Evolutionary conservation across 30 jellyfish, hydroid and myxozoan species (phyloP).

Genomic region (Hydractinia symbiolongicarpus): DNA sequence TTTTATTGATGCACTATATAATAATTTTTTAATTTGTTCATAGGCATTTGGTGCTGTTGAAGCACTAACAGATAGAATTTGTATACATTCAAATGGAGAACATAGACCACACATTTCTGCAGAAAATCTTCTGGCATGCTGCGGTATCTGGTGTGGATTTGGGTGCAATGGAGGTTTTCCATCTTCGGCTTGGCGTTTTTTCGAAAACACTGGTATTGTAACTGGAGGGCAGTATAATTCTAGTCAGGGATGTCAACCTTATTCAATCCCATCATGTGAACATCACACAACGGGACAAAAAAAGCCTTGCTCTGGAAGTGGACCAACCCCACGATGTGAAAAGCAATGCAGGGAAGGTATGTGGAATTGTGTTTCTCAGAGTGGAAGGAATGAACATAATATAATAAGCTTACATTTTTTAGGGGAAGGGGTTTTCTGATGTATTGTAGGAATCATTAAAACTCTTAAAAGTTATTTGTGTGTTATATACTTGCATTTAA

Average conservation of each 20-base stretch:
- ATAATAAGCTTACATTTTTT: conserved; percentile 1
- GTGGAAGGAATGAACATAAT: no score
- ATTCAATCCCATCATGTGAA: conserved; percentile 68
- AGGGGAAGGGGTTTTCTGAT: not conserved
- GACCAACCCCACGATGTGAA: conserved; percentile 64
- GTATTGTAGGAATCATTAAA: not conserved
- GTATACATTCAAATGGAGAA: conserved; percentile 55
- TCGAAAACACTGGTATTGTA: conserved; percentile 50
- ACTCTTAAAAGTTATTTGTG: no score
- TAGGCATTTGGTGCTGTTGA: conserved; percentile 98
- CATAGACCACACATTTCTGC: conserved; percentile 71
- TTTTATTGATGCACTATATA: no score
- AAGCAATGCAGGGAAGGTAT: conserved; percentile 39
- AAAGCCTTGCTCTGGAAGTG: conserved; percentile 55
- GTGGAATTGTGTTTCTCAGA: not conserved
- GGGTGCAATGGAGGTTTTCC: conserved; percentile 95
- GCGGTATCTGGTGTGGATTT: conserved; percentile 64
- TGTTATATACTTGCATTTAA: no score
- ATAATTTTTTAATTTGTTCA: not conserved
- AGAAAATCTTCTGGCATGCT: conserved; percentile 68
- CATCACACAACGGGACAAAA: conserved; percentile 73
- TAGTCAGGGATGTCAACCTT: conserved; percentile 74
- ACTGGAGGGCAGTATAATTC: conserved; percentile 88
- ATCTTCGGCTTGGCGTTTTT: conserved; percentile 16
- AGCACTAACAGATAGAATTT: conserved; percentile 82